phyloP scores from a whole-genome alignment of 2,113 vertebrate species.

The Nycticryphes semicollaris region DNA sequence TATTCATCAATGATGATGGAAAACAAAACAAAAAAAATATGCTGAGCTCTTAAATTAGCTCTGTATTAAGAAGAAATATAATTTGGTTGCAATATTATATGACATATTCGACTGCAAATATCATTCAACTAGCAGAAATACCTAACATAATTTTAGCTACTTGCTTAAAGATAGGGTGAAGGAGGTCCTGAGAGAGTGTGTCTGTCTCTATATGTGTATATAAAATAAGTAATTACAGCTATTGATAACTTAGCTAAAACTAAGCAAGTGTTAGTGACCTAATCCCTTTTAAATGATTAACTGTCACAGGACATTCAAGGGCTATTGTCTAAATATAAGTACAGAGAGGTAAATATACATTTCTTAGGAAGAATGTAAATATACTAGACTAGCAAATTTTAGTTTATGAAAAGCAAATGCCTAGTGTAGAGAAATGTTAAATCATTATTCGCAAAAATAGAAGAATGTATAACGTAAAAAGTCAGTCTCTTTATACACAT shows the following conservation, averaged over 20 bases:
- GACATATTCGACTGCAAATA: neutral
- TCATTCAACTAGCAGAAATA: neutral
- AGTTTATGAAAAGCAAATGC: neutral
- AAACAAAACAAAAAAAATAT: slow-evolving; percentile 2
- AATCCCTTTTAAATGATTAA: neutral
- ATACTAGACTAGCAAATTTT: neutral
- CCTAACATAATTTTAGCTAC: neutral
- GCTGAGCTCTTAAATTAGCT: slow-evolving; percentile 47
- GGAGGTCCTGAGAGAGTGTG: neutral
- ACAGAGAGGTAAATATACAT: neutral
- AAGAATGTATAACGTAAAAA: neutral
- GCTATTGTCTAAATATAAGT: neutral
- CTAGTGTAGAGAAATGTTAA: neutral
- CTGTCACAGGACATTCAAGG: neutral
- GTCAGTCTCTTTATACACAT: neutral
- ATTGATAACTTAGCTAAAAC: neutral
- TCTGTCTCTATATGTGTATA: neutral
- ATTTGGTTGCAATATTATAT: neutral
- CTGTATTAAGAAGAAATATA: slow-evolving; percentile 22
- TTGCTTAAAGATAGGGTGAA: neutral
- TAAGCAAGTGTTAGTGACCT: neutral
- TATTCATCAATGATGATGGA: neutral
- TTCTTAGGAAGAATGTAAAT: neutral
- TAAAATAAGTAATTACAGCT: neutral
- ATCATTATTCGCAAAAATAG: neutral